Base-by-base conservation (phyloP, 2,888 invertebrate genomes). In the Zele albiditarsus region DNA sequence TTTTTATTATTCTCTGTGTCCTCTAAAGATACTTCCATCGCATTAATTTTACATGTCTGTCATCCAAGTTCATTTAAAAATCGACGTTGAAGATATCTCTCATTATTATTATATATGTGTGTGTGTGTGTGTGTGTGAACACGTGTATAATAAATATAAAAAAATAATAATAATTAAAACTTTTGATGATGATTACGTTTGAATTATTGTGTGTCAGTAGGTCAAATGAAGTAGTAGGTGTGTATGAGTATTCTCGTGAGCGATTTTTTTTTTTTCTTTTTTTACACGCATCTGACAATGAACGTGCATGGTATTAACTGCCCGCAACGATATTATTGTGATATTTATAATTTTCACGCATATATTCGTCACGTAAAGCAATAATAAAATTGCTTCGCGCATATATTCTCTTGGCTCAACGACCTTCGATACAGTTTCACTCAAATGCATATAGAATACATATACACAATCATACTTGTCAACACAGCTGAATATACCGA, bases 161-260 rank as follows among this genome's bases (percentile, higher is more conserved):
- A 46, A n/a, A 46, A 38, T 38, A 38, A 38, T 38, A 38, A 38
- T 12, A 38, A 38, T 8, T 53, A 72, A 65, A 28, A 25, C 65
- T n/a, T 46, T 16, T 14, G 5, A 46, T 46, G 31, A 27, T 20
- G 72, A 42, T 65, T 38, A 71, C 38, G 60, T 60, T 57, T 58
- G 53, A 46, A 60, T 33, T 62, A 57, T 85, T 85, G 80, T 81
- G 70, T 86, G 87, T 84, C 82, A 87, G 84, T 86, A 77, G 86
- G 87, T 87, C 86, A 86, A 80, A 49, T 31, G 20, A n/a, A 81
- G 82, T 81, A 77, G 82, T 79, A 84, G 82, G 73, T 79, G 57
- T 57, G 57, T 6, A 38, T 25, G 58, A 23, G 25, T 67, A 83
- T 82, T 85, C 82, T 82, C 76, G 79, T 75, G 73, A 76, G 77